Evolutionary conservation across 2,888 invertebrate genomes (phyloP).

Genomic region (Agriopis leucophaearia): DNA sequence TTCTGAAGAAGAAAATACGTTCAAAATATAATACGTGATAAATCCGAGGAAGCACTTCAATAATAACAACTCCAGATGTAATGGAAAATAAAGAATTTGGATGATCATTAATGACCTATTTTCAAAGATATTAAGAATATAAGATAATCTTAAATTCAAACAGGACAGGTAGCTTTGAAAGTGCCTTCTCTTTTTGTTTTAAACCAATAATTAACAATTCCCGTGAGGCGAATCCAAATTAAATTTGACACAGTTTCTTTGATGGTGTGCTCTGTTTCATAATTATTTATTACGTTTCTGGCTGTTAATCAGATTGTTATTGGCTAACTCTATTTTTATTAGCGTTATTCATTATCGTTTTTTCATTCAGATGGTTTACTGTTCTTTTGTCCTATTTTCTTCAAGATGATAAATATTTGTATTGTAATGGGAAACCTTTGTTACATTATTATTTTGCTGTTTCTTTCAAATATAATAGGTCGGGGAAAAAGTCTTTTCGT

Average conservation of each 20-base stretch:
- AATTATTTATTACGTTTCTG: constrained; percentile 16
- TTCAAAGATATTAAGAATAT: no score
- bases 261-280: constrained; percentile 18
- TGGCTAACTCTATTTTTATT: constrained; percentile 27
- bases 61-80: no score
- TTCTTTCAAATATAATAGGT: no score
- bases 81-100: not conserved
- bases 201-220: constrained; percentile 6
- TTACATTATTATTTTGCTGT: not conserved
- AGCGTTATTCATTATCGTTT: constrained; percentile 7
- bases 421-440: constrained; percentile 10
- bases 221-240: constrained; percentile 10
- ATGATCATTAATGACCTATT: not conserved
- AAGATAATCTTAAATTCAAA: not conserved
- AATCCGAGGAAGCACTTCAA: no score
- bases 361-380: constrained; percentile 23
- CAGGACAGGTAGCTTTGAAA: not conserved
- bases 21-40: no score
- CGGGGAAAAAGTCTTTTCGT: no score
- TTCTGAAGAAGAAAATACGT: no score
- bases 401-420: constrained; percentile 2
- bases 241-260: constrained; percentile 32
- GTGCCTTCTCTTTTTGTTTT: not conserved
- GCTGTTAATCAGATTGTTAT: constrained; percentile 29
- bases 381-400: constrained; percentile 19